Conservation (phyloP, 2,888 invertebrate genomes). For the Lepas anatifera region DNA sequence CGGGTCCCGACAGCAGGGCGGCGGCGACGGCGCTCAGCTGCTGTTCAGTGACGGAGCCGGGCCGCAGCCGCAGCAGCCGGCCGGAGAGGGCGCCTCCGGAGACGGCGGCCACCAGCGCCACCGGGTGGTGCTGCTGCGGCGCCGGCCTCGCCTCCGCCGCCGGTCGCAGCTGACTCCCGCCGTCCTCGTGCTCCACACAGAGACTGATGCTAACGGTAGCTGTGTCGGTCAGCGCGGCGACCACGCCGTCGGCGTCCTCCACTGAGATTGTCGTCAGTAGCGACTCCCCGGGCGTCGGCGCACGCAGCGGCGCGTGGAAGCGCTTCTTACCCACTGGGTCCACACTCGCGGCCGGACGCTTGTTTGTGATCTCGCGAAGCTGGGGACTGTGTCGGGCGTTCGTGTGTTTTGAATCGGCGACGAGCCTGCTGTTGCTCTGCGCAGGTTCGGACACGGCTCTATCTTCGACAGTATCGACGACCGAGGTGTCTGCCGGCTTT, state of each 20-base stretch:
- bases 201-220: neutral
- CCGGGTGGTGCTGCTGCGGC: neutral
- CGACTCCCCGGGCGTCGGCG: neutral
- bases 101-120: neutral
- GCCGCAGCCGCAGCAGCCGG: neutral
- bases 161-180: slow-evolving; percentile 4
- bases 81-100: neutral
- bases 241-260: neutral
- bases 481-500: no score
- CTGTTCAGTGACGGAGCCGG: neutral
- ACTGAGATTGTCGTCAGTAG: neutral
- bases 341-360: neutral
- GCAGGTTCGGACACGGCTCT: neutral
- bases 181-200: neutral
- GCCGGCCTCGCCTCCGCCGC: neutral
- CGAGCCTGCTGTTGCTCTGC: neutral
- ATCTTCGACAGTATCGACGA: no score
- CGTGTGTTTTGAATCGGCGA: no score
- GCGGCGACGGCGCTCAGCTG: no score
- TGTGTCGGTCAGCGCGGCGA: neutral
- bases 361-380: no score
- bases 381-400: no score
- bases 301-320: neutral
- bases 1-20: neutral
- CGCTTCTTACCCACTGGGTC: neutral